Evolutionary conservation across 2,113 vertebrate species (phyloP).

Genomic region (Oncorhynchus kisutch): DNA sequence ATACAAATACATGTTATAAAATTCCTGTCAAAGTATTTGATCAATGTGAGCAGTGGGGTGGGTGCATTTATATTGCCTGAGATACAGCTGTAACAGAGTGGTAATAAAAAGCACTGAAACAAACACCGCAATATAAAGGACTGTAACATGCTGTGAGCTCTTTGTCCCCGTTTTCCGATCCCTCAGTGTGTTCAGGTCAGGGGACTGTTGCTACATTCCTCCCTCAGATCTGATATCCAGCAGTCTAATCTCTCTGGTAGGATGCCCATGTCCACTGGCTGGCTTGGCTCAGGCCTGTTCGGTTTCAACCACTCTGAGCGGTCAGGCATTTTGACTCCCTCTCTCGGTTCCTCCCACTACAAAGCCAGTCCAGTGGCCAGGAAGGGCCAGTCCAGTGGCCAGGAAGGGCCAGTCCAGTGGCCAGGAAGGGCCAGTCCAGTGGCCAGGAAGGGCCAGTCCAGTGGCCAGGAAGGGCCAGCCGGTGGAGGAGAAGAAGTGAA

Average conservation of each 20-base stretch:
- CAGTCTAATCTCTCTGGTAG: constrained; percentile 64
- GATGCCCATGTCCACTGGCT: constrained; percentile 60
- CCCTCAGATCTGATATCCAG: constrained; percentile 54
- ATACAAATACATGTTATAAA: too few relatives aligned
- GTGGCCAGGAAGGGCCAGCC: constrained; percentile 51
- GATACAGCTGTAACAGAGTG: too few relatives aligned
- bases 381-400: constrained; percentile 49
- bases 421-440: constrained; percentile 50
- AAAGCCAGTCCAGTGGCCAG: constrained; percentile 40
- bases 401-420: constrained; percentile 52
- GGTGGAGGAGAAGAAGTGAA: constrained; percentile 29
- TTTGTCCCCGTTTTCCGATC: too few relatives aligned
- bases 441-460: constrained; percentile 50
- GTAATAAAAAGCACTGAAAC: too few relatives aligned
- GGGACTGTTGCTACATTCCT: constrained; percentile 45
- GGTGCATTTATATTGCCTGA: too few relatives aligned
- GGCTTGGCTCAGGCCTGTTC: constrained; percentile 57
- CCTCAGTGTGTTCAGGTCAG: constrained; percentile 38
- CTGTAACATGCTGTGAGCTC: too few relatives aligned
- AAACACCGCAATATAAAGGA: too few relatives aligned
- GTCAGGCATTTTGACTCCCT: constrained; percentile 60
- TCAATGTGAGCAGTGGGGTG: too few relatives aligned
- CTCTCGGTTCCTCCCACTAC: neutral
- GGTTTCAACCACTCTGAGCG: constrained; percentile 62
- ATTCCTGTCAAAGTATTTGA: too few relatives aligned